Conservation (phyloP, 2,888 invertebrate genomes). For the Drosophila paucipuncta region DNA sequence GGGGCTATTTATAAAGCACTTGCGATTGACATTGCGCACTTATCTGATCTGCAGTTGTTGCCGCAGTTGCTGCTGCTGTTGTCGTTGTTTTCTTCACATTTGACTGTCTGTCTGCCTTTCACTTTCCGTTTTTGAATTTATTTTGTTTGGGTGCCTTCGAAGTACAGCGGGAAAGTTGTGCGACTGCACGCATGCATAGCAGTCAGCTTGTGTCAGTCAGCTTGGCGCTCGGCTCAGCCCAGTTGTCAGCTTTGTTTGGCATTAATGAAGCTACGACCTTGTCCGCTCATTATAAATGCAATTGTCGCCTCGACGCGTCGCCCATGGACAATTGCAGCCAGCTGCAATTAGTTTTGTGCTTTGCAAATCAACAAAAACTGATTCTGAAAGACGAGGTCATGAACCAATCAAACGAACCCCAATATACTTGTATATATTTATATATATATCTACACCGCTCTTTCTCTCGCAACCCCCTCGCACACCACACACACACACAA, state of each 20-base stretch:
- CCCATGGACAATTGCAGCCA: constrained; percentile 48
- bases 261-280: constrained; percentile 57
- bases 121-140: constrained; percentile 47
- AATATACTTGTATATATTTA: not conserved
- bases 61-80: not conserved
- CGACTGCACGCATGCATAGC: constrained; percentile 21
- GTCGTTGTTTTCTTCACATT: constrained; percentile 10
- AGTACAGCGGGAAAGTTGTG: constrained; percentile 47
- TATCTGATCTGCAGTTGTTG: constrained; percentile 18
- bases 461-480: not conserved
- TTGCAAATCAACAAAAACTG: constrained; percentile 10
- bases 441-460: not conserved
- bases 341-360: constrained; percentile 53
- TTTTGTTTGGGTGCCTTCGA: constrained; percentile 10
- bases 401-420: constrained; percentile 41
- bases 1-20: constrained; percentile 57
- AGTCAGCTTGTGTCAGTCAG: constrained; percentile 29
- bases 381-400: constrained; percentile 55
- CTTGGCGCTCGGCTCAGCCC: constrained; percentile 3
- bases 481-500: not conserved
- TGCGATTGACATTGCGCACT: constrained; percentile 59
- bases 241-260: constrained; percentile 20
- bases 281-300: constrained; percentile 59
- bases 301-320: constrained; percentile 37
- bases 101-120: constrained; percentile 42